Evolutionary conservation across 2,888 invertebrate species (phyloP).

Genomic region (Didymodactylos carnosus): DNA sequence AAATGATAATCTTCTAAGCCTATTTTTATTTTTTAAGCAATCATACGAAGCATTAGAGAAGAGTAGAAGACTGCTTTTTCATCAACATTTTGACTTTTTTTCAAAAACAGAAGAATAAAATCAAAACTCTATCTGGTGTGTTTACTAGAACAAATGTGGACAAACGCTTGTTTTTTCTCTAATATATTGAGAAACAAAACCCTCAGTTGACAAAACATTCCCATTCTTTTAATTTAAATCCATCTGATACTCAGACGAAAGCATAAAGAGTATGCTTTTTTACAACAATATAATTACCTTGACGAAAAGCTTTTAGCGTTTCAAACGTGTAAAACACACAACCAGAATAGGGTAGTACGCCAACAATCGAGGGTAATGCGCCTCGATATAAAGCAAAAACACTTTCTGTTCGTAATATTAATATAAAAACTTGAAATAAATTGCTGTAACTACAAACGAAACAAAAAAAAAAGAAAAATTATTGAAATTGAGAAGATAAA

Average conservation of each 20-base stretch:
- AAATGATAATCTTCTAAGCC: background rate
- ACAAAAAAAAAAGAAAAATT: background rate
- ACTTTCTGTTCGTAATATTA: conserved; percentile 59
- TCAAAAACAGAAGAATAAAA: no score
- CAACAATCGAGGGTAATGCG: conserved; percentile 67
- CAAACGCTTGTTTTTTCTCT: no score
- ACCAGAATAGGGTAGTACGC: conserved; percentile 87
- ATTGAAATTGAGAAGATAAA: no score
- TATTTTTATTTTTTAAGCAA: no score
- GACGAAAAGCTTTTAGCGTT: conserved; percentile 54
- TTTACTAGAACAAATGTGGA: no score
- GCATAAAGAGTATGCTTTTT: conserved; percentile 36
- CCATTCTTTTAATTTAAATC: background rate
- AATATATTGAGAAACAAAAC: background rate
- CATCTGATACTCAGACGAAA: background rate
- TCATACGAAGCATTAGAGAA: no score
- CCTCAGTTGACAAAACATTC: no score
- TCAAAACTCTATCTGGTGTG: no score
- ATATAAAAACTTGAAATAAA: conserved; percentile 35
- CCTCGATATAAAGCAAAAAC: conserved; percentile 58
- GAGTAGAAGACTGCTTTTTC: no score
- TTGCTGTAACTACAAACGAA: conserved; percentile 25
- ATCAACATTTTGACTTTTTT: no score
- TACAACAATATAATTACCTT: conserved; percentile 40
- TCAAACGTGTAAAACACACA: conserved; percentile 92